phyloP scores from a whole-genome alignment of 2,797 vertebrate species.

The Micropoecilia bifurca region DNA sequence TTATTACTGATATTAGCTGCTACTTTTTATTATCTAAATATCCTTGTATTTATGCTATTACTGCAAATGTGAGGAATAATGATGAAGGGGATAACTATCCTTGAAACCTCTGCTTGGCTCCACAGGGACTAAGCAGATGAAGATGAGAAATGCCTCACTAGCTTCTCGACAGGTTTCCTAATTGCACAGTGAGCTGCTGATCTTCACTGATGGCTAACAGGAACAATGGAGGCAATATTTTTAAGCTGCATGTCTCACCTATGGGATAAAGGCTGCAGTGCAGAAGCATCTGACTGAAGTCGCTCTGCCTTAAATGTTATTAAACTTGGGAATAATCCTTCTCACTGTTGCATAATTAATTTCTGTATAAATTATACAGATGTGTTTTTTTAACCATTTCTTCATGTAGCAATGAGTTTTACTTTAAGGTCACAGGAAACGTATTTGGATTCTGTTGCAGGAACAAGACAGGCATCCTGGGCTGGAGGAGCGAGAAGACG shows the following conservation, averaged over 20 bases:
- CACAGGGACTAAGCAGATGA: slow-evolving; percentile 22
- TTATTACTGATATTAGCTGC: neutral
- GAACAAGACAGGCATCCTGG: slow-evolving; percentile 96
- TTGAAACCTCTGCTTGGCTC: slow-evolving; percentile 18
- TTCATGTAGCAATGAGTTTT: neutral
- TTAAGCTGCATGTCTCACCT: neutral
- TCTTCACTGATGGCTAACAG: slow-evolving; percentile 25
- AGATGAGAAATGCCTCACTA: slow-evolving; percentile 35
- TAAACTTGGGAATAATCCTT: neutral
- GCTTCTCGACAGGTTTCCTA: slow-evolving; percentile 40
- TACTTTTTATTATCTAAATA: neutral
- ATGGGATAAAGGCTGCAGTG: neutral
- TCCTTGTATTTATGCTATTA: neutral
- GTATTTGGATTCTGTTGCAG: slow-evolving; percentile 73
- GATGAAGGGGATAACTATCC: neutral
- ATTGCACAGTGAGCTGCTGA: slow-evolving; percentile 34
- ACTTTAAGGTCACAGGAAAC: neutral
- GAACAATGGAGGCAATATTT: slow-evolving; percentile 23
- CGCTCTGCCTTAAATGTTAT: neutral
- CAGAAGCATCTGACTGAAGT: neutral
- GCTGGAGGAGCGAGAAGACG: slow-evolving; percentile 97
- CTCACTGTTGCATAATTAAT: neutral
- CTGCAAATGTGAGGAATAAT: neutral
- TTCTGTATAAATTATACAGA: neutral
- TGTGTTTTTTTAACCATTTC: neutral